A percentile compares a stretch with the other conserved stretches of the same genome.
Conservation (phyloP, 1,140 invertebrate species). For the Atta texana region DNA sequence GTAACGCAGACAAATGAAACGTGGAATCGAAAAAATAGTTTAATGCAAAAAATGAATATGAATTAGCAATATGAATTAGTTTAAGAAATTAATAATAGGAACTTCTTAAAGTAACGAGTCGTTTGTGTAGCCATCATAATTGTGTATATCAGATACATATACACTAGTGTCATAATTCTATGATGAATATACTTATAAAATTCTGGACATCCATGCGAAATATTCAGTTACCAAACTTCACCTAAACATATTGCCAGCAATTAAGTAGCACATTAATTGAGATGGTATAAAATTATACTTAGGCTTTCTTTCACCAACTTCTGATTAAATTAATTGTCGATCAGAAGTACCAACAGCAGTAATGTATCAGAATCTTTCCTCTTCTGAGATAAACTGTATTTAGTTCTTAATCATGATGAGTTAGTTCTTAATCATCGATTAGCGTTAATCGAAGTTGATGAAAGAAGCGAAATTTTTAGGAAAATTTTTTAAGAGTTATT, state of each 20-base stretch:
- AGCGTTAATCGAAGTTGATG: too few relatives aligned
- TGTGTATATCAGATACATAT: not conserved
- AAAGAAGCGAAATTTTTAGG: too few relatives aligned
- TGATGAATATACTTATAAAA: not conserved
- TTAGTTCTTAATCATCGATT: too few relatives aligned
- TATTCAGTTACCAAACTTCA: not conserved
- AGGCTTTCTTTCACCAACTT: not conserved
- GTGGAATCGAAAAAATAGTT: not conserved
- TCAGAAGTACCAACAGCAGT: too few relatives aligned
- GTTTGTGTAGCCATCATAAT: not conserved
- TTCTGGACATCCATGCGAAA: not conserved
- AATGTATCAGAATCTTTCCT: too few relatives aligned
- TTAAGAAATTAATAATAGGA: not conserved
- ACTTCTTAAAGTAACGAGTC: not conserved
- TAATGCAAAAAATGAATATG: not conserved
- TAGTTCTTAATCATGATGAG: too few relatives aligned
- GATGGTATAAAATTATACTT: not conserved
- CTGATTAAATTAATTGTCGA: too few relatives aligned
- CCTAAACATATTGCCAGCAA: not conserved
- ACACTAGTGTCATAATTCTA: not conserved
- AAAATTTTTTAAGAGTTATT: not conserved
- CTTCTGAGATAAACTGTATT: too few relatives aligned
- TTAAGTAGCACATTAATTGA: not conserved
- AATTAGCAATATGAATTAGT: not conserved
- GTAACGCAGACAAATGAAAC: not conserved